phyloP scores from a whole-genome alignment of 1,140 invertebrate genomes.

The Forficula auricularia region DNA sequence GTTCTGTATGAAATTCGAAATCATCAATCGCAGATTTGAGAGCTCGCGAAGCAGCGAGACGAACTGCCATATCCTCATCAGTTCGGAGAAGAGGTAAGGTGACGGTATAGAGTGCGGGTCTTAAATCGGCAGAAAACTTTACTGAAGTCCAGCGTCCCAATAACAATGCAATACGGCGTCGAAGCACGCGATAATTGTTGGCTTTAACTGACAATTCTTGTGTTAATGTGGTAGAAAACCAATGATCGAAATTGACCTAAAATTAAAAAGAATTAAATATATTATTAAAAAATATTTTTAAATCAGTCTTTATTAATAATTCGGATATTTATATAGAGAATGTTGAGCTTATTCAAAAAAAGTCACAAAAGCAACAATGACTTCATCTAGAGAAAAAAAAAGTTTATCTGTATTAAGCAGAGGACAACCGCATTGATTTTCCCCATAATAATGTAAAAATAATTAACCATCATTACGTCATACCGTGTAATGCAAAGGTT shows the following conservation, averaged over 20 bases:
- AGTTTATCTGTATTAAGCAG: too few relatives aligned
- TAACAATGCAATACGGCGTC: slow-evolving; percentile 73
- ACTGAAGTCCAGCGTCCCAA: slow-evolving; percentile 65
- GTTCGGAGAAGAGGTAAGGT: slow-evolving; percentile 49
- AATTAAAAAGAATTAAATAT: slow-evolving; percentile 14
- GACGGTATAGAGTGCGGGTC: slow-evolving; percentile 63
- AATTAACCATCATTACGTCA: too few relatives aligned
- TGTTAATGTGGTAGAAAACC: slow-evolving; percentile 69
- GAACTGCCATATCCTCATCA: slow-evolving; percentile 65
- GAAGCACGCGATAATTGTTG: slow-evolving; percentile 72
- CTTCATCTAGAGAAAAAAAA: too few relatives aligned
- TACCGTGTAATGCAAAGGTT: too few relatives aligned
- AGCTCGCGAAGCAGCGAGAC: slow-evolving; percentile 58
- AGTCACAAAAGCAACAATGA: too few relatives aligned
- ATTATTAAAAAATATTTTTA: slow-evolving; percentile 1
- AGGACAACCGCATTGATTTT: too few relatives aligned
- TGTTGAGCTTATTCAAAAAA: too few relatives aligned
- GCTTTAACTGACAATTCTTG: slow-evolving; percentile 65
- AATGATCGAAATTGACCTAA: slow-evolving; percentile 76
- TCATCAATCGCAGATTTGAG: slow-evolving; percentile 72
- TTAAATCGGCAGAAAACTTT: slow-evolving; percentile 58
- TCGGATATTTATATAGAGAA: too few relatives aligned
- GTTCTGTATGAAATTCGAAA: slow-evolving; percentile 75
- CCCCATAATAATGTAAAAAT: too few relatives aligned
- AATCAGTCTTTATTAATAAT: too few relatives aligned